Evolutionary conservation across 2,888 invertebrate species (phyloP), one percentile per base, ranked within the genome.

Genomic region (Zele albiditarsus): DNA sequence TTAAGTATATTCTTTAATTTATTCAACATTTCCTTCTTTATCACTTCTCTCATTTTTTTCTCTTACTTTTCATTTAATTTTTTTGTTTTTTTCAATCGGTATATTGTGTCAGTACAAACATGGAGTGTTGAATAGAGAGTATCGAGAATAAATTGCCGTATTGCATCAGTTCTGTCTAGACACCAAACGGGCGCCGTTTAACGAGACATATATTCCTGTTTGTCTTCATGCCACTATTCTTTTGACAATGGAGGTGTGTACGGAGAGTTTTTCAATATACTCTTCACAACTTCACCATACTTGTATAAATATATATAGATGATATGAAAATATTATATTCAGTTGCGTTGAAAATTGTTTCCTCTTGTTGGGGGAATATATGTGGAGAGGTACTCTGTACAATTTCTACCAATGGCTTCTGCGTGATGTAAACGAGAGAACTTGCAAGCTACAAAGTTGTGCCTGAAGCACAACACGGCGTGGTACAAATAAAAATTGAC

Each of bases 401-500:
- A 72, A 77, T 75, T 60, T 77, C 16, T 62, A 20, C 38, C 46
- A 60, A 75, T 73, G 72, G 70, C 53, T 60, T 77, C 74, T 77
- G 67, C 66, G 27, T 69, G 72, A 69, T 63, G 67, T 73, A 78
- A 73, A 75, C 49, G 62, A 74, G 72, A 73, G 60, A 68, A 73
- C 71, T 71, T 38, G 62, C 73, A 71, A 76, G 67, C 57, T 69
- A 46, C 25, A 68, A 71, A 74, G 69, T 69, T 68, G n/a, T 58
- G 46, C n/a, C 65, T 14, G 58, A 14, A 58, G 33, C 42, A 60
- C 33, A 71, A 27, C 28, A 12, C 16, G 28, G 63, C 31, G 28
- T 23, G 25, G 28, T 38, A 38, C 58, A 60, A 78, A 77, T 75
- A 10, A 79, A 75, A 79, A 79, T 78, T 79, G 73, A 77, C 71